These are phyloP conservation scores for Acanthopleura granulata DNA, from an alignment of 2,888 invertebrate genomes.

Conservation along the genomic window DNA sequence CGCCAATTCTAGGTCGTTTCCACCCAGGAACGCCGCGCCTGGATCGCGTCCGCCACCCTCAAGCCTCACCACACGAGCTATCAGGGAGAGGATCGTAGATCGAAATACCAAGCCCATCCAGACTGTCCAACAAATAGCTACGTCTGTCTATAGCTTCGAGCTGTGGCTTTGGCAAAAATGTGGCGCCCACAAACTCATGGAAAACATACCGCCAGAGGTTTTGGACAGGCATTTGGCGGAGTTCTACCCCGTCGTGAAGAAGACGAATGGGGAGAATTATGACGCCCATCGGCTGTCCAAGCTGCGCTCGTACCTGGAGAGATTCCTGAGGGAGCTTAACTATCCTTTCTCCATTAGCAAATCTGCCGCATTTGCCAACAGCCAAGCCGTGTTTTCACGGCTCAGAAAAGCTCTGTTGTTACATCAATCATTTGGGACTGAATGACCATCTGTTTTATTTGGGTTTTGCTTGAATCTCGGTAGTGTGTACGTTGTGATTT, in stretches of 20 bases:
- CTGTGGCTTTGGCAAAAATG: background rate
- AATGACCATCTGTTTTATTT: no score
- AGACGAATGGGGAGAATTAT: background rate
- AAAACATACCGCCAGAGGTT: background rate
- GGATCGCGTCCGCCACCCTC: no score
- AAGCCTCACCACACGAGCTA: background rate
- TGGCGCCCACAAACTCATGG: background rate
- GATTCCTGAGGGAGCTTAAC: background rate
- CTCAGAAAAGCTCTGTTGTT: background rate
- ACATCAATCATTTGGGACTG: background rate
- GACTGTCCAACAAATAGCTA: background rate
- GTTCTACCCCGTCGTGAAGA: background rate
- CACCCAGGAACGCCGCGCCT: no score
- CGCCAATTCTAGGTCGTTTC: no score
- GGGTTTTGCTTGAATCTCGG: no score
- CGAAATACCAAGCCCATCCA: background rate
- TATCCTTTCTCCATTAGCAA: conserved; percentile 11
- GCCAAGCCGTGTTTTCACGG: background rate
- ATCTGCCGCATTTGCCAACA: background rate
- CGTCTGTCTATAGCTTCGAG: background rate
- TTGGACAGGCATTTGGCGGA: conserved; percentile 1
- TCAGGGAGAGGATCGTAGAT: background rate
- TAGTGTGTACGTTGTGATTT: no score
- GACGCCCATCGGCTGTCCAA: background rate
- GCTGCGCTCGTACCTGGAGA: background rate